These are phyloP conservation scores for Drosophila parabipectinata DNA, from an alignment of 1,140 invertebrate genomes.

Conservation along the genomic window DNA sequence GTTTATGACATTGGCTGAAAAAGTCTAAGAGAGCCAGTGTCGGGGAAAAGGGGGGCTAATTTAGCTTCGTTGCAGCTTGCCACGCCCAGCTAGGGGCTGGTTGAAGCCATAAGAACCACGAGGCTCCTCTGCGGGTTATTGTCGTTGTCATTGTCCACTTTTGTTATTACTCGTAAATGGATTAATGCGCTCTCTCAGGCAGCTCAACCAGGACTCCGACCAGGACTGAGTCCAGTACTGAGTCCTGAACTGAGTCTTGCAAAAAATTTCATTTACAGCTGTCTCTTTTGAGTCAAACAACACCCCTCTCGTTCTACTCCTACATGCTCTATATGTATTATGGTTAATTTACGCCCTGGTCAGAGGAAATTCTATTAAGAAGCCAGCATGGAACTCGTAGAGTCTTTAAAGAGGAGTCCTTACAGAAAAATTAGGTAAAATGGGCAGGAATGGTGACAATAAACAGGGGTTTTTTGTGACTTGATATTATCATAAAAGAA, in stretches of 20 bases:
- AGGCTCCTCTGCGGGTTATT: constrained; percentile 32
- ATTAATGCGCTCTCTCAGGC: constrained; percentile 34
- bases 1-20: neutral
- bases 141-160: constrained; percentile 41
- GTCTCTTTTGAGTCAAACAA: neutral
- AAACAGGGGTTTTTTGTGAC: no score
- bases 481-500: no score
- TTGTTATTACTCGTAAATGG: constrained; percentile 52
- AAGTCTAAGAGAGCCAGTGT: neutral
- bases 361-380: constrained; percentile 4
- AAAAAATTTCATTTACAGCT: neutral
- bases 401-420: neutral
- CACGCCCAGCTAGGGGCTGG: constrained; percentile 19
- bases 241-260: no score
- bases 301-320: neutral
- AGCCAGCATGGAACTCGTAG: neutral
- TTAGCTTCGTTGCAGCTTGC: constrained; percentile 26
- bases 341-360: neutral
- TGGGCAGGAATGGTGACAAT: no score
- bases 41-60: constrained; percentile 12
- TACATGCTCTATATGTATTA: constrained; percentile 11
- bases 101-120: neutral
- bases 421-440: neutral
- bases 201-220: neutral
- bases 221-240: no score